A percentile compares a stretch with the other conserved stretches of the same genome.
Conservation (phyloP, 1,140 invertebrate species). For the Sogatella furcifera region DNA sequence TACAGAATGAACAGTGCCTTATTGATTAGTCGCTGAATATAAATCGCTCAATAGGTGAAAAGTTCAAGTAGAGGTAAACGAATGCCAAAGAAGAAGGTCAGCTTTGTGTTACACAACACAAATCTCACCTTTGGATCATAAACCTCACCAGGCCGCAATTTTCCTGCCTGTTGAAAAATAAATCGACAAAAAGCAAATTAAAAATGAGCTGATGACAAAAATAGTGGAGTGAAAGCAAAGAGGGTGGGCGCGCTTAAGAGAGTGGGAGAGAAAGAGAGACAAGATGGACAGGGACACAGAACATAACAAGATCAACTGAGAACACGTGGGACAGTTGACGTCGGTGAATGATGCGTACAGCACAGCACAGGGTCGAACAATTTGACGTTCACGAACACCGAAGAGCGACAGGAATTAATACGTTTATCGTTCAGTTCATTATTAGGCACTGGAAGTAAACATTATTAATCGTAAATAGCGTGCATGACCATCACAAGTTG, state of each 20-base stretch:
- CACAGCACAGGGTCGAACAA: background rate
- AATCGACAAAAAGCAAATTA: conserved; percentile 18
- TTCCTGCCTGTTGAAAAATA: conserved; percentile 48
- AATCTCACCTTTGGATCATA: conserved; percentile 66
- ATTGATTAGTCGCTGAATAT: background rate
- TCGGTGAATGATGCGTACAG: background rate
- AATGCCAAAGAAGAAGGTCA: conserved; percentile 37
- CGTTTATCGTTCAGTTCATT: too few species aligned
- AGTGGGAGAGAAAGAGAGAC: too few species aligned
- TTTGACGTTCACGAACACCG: background rate
- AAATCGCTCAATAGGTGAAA: too few species aligned
- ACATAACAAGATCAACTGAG: too few species aligned
- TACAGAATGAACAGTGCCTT: background rate
- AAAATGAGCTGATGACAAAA: background rate
- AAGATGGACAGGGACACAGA: too few species aligned
- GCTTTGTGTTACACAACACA: conserved; percentile 43
- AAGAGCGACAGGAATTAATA: too few species aligned
- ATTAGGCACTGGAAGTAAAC: too few species aligned
- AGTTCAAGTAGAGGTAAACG: conserved; percentile 2
- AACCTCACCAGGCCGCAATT: conserved; percentile 67
- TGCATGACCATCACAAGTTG: too few species aligned
- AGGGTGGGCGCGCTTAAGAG: too few species aligned
- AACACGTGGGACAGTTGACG: too few species aligned
- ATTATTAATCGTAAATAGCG: too few species aligned
- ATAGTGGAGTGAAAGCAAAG: too few species aligned